These are phyloP conservation scores for Acanthochromis polyacanthus DNA, from an alignment of 2,113 vertebrate genomes.

Conservation along the genomic window DNA sequence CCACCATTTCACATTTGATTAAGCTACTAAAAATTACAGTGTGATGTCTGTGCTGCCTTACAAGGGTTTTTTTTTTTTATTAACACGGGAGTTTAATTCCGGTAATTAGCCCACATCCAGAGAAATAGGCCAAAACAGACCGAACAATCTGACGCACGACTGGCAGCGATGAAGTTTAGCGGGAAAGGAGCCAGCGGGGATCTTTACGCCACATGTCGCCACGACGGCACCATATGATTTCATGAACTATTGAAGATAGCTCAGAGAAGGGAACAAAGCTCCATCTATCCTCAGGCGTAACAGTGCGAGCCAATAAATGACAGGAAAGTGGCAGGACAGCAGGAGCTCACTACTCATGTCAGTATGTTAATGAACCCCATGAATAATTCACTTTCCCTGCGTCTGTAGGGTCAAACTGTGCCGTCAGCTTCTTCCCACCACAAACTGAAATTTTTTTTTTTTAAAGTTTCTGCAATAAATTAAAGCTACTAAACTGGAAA, in stretches of 20 bases:
- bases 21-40: background rate
- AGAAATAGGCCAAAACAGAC: conserved; percentile 54
- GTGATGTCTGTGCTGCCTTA: background rate
- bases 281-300: conserved; percentile 31
- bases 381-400: conserved; percentile 57
- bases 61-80: background rate
- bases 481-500: background rate
- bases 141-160: conserved; percentile 20
- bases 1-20: background rate
- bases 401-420: conserved; percentile 10
- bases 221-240: conserved; percentile 73
- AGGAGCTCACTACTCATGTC: conserved; percentile 31
- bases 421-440: conserved; percentile 3
- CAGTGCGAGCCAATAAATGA: conserved; percentile 31
- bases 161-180: conserved; percentile 29
- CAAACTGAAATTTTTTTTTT: background rate
- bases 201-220: conserved; percentile 57
- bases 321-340: conserved; percentile 36
- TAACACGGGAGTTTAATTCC: conserved; percentile 5
- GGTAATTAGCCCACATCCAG: conserved; percentile 31
- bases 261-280: conserved; percentile 33
- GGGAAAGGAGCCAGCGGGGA: conserved; percentile 40
- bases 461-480: background rate
- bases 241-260: conserved; percentile 77
- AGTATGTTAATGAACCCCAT: conserved; percentile 49